phyloP scores from a whole-genome alignment of 92 coral and sea anemone genomes.

The Bergia puertoricense region DNA sequence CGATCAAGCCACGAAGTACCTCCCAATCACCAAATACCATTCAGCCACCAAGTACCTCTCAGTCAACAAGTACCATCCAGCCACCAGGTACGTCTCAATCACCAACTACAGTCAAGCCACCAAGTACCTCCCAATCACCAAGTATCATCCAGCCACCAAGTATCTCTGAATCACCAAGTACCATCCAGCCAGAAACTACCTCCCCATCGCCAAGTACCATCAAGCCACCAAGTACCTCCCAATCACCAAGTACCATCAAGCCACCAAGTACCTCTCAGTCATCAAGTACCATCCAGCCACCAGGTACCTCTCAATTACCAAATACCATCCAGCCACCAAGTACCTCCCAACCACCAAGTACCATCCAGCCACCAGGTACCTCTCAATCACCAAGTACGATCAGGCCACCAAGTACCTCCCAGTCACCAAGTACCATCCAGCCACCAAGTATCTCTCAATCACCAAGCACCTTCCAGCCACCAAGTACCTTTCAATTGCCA shows the following conservation, averaged over 20 bases:
- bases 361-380: background rate
- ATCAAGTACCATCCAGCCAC: background rate
- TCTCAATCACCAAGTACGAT: background rate
- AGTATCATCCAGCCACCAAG: background rate
- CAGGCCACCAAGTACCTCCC: background rate
- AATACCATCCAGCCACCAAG: background rate
- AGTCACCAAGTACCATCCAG: background rate
- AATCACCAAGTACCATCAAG: background rate
- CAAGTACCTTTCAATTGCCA: background rate
- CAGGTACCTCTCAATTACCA: background rate
- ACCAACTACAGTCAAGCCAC: background rate
- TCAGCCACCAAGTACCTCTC: background rate
- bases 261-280: background rate
- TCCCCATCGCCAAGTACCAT: background rate
- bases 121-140: background rate
- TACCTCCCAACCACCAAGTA: slow-evolving; percentile 16
- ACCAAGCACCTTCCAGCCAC: background rate
- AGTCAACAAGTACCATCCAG: background rate
- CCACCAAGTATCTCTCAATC: background rate
- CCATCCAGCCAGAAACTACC: background rate
- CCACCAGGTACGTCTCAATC: slow-evolving; percentile 11
- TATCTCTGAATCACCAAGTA: background rate
- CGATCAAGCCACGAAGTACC: background rate
- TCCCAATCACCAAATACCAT: background rate
- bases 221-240: background rate